Percentiles rank a stretch among this genome's conserved stretches.
Evolutionary conservation across 2,113 vertebrate species (phyloP).

Genomic region (Albula glossodonta): DNA sequence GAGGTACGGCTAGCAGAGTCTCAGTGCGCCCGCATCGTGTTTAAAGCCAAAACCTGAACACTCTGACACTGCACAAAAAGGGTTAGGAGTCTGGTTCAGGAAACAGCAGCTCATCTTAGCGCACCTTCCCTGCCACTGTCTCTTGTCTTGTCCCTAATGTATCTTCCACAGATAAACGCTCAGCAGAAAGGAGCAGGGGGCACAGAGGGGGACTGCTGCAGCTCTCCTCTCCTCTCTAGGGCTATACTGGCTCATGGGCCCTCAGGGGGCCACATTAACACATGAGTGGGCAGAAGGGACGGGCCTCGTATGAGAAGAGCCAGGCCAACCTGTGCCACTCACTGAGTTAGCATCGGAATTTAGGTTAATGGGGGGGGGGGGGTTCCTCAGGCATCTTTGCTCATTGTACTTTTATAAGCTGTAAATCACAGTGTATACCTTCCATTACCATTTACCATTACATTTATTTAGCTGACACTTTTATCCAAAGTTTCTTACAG

Average conservation of each 20-base stretch:
- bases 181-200: not conserved
- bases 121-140: not conserved
- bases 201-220: not conserved
- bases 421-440: too few relatives aligned
- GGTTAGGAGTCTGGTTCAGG: not conserved
- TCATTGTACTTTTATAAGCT: too few relatives aligned
- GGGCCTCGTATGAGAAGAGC: constrained; percentile 41
- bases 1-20: too few relatives aligned
- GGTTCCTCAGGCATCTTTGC: too few relatives aligned
- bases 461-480: too few relatives aligned
- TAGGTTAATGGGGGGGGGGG: not conserved
- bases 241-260: not conserved
- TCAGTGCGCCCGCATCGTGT: too few relatives aligned
- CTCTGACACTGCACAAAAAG: not conserved
- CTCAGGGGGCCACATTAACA: constrained; percentile 47
- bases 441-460: too few relatives aligned
- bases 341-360: constrained; percentile 19
- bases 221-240: not conserved
- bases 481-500: too few relatives aligned
- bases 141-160: too few relatives aligned
- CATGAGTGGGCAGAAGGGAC: constrained; percentile 42
- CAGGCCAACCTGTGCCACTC: constrained; percentile 46
- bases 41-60: not conserved
- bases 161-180: not conserved
- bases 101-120: not conserved